These are phyloP conservation scores for Hypolimnas misippus DNA, from an alignment of 2,888 invertebrate species.

Conservation along the genomic window DNA sequence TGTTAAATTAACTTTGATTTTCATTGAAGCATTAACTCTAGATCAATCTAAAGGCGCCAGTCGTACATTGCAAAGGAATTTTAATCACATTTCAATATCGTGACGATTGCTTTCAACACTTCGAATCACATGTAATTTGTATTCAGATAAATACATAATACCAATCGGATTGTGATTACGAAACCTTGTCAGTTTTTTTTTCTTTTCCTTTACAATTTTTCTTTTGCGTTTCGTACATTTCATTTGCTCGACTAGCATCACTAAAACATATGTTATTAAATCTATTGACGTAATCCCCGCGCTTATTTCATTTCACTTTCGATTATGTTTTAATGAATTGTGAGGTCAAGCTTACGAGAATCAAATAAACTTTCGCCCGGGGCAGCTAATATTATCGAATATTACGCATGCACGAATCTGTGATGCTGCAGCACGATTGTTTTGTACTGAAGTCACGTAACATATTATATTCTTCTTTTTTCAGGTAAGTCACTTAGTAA, in stretches of 20 bases:
- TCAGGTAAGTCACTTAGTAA: conserved; percentile 29
- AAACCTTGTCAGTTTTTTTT: conserved; percentile 32
- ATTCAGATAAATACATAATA: conserved; percentile 19
- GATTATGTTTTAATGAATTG: conserved; percentile 75
- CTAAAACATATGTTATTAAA: conserved; percentile 61
- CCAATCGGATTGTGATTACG: conserved; percentile 28
- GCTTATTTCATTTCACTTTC: conserved; percentile 81
- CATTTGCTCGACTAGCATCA: conserved; percentile 45
- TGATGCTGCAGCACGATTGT: conserved; percentile 20
- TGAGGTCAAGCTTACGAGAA: conserved; percentile 64
- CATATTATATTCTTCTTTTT: conserved; percentile 23
- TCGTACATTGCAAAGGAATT: conserved; percentile 30
- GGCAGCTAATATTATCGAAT: conserved; percentile 65
- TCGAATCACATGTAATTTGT: conserved; percentile 33
- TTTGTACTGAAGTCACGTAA: conserved; percentile 13
- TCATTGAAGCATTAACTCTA: conserved; percentile 20
- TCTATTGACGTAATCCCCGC: conserved; percentile 65
- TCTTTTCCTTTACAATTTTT: conserved; percentile 20
- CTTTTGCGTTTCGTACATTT: conserved; percentile 40
- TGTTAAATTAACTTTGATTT: conserved; percentile 19
- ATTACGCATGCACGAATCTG: conserved; percentile 42
- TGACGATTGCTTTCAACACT: conserved; percentile 33
- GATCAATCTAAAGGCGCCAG: conserved; percentile 21
- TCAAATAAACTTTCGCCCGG: conserved; percentile 67
- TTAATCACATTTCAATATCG: conserved; percentile 37